Conservation (phyloP, 1,140 invertebrate genomes). For the honey bee (Apis mellifera) region DNA sequence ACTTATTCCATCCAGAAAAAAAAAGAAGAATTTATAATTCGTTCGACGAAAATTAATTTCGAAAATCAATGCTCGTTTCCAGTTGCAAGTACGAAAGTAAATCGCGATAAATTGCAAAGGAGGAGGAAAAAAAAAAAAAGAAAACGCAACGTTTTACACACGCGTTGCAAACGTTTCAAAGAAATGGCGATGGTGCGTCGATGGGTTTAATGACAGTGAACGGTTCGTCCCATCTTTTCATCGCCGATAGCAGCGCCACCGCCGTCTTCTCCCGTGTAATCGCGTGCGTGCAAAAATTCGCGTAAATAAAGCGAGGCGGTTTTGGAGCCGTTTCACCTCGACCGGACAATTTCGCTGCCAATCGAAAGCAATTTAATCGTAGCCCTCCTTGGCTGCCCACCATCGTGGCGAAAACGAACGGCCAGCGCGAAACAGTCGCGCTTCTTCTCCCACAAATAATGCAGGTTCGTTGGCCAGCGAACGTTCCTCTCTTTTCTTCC, state of each 20-base stretch:
- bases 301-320: slow-evolving; percentile 52
- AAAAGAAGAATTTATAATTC: neutral
- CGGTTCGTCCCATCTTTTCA: slow-evolving; percentile 55
- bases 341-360: slow-evolving; percentile 58
- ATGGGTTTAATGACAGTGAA: slow-evolving; percentile 55
- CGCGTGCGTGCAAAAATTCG: slow-evolving; percentile 58
- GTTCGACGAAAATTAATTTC: neutral
- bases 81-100: neutral
- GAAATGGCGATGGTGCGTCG: slow-evolving; percentile 28
- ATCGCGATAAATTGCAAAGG: no score
- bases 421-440: slow-evolving; percentile 55
- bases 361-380: slow-evolving; percentile 62
- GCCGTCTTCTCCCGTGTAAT: slow-evolving; percentile 12
- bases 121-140: no score
- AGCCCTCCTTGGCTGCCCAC: neutral
- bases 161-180: slow-evolving; percentile 7
- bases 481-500: neutral
- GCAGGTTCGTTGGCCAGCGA: slow-evolving; percentile 62
- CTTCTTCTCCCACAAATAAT: slow-evolving; percentile 65
- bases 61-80: neutral
- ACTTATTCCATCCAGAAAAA: neutral
- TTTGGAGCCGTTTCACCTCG: slow-evolving; percentile 46
- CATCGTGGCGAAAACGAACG: slow-evolving; percentile 26
- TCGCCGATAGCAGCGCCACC: slow-evolving; percentile 34
- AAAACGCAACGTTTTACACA: neutral